A percentile compares a stretch with the other conserved stretches of the same genome.
Conservation (phyloP, 2,113 vertebrate genomes). For the Antennarius striatus region DNA sequence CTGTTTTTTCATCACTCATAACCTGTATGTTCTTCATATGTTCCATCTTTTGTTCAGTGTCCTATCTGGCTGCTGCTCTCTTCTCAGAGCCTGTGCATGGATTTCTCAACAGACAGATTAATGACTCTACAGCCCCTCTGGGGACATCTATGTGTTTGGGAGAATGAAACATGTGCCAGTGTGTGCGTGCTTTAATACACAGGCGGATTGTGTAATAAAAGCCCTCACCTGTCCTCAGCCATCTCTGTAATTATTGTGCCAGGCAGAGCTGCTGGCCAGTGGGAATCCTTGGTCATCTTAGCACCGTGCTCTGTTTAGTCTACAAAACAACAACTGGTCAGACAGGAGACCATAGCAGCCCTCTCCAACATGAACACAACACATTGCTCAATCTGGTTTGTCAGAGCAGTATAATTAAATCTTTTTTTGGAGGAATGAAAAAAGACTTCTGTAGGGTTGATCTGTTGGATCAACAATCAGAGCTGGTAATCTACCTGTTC, state of each 20-base stretch:
- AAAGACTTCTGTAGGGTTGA: too few species aligned
- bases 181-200: constrained; percentile 14
- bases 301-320: constrained; percentile 41
- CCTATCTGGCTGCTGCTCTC: neutral
- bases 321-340: constrained; percentile 72
- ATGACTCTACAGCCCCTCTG: constrained; percentile 26
- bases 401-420: constrained; percentile 24
- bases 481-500: too few species aligned
- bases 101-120: constrained; percentile 38
- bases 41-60: constrained; percentile 2
- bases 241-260: constrained; percentile 50
- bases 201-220: constrained; percentile 42
- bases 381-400: constrained; percentile 21
- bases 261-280: constrained; percentile 38
- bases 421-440: neutral
- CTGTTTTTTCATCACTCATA: too few species aligned
- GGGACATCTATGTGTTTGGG: neutral
- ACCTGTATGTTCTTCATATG: neutral
- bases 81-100: constrained; percentile 22
- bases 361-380: constrained; percentile 27
- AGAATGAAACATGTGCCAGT: constrained; percentile 10
- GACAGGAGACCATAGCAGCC: constrained; percentile 28
- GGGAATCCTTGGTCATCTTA: constrained; percentile 39
- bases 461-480: too few species aligned
- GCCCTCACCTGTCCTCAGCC: constrained; percentile 63